phyloP scores from a whole-genome alignment of 2,113 vertebrate species.

The Erpornis zantholeuca region DNA sequence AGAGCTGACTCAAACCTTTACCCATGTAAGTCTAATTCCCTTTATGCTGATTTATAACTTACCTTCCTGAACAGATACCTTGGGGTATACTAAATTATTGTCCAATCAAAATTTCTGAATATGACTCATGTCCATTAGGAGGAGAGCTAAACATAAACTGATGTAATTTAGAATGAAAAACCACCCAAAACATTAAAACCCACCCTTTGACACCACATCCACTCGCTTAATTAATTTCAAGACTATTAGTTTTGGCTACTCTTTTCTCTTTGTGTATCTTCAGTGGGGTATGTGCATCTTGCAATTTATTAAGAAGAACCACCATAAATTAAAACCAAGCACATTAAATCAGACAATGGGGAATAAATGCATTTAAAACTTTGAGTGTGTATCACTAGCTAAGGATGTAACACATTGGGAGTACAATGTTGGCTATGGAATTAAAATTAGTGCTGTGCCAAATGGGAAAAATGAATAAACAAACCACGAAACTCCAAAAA shows the following conservation, averaged over 20 bases:
- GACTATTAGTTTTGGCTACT: neutral
- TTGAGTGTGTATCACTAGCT: neutral
- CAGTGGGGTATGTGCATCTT: neutral
- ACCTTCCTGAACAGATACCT: neutral
- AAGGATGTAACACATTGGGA: neutral
- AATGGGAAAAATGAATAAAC: neutral
- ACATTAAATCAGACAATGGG: neutral
- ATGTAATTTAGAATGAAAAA: constrained; percentile 21
- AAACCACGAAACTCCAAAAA: neutral
- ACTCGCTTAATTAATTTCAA: neutral
- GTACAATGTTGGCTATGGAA: neutral
- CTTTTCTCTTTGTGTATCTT: neutral
- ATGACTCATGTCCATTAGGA: neutral
- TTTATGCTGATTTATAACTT: neutral
- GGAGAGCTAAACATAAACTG: constrained; percentile 19
- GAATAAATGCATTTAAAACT: neutral
- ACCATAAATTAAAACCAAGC: neutral
- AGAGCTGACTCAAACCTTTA: neutral
- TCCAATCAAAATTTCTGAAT: neutral
- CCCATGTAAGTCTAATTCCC: neutral
- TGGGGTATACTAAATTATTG: neutral
- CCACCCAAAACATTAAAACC: neutral
- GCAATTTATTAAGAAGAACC: neutral
- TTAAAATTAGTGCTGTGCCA: neutral
- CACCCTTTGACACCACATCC: neutral